phyloP scores from a whole-genome alignment of 2,888 invertebrate species.

The Lepidochitona cinerea region DNA sequence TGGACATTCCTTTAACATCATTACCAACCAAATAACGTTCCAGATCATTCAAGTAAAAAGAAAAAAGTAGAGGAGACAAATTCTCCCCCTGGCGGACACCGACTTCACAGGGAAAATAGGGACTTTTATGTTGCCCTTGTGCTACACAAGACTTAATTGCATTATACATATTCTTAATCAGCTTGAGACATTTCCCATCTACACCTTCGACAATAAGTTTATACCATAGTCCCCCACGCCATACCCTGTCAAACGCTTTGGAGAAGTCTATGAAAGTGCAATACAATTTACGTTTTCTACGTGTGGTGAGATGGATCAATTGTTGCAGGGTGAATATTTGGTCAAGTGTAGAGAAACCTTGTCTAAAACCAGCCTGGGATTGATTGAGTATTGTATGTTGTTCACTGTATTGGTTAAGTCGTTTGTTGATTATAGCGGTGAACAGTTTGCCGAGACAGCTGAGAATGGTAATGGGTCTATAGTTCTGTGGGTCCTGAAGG shows the following conservation, averaged over 20 bases:
- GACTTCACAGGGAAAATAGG: not conserved
- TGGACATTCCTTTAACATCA: not conserved
- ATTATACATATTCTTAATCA: not conserved
- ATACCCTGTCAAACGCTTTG: slow-evolving; percentile 6
- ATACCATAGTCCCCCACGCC: not conserved
- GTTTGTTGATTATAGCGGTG: not conserved
- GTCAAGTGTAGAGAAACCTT: not conserved
- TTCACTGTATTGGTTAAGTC: not conserved
- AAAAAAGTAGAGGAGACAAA: slow-evolving; percentile 1
- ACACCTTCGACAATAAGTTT: not conserved
- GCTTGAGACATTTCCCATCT: not conserved
- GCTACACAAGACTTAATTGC: not conserved
- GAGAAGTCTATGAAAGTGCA: not conserved
- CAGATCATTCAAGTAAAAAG: not conserved
- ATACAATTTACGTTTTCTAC: not conserved
- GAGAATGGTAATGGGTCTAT: not conserved
- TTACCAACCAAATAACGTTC: not conserved
- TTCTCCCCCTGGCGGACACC: not conserved
- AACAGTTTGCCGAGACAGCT: not conserved
- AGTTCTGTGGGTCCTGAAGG: not conserved
- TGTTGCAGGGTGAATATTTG: not conserved
- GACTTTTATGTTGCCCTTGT: not conserved
- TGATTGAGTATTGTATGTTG: not conserved
- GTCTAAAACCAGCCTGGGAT: not conserved
- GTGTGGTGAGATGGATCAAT: not conserved